Conservation (phyloP, 2,888 invertebrate genomes). For the Trichogramma evanescens region DNA sequence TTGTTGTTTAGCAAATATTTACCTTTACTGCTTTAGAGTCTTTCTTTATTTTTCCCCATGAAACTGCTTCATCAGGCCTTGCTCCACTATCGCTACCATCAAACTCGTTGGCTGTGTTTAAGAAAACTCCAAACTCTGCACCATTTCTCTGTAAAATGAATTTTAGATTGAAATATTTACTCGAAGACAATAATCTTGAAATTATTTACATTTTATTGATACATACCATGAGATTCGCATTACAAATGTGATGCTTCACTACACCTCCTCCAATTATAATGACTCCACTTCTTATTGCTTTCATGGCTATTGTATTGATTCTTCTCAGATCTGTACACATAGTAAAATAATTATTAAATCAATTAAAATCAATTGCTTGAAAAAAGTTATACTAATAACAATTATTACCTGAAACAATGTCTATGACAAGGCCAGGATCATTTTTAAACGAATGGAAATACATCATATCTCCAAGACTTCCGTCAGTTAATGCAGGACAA, state of each 20-base stretch:
- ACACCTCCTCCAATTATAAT: constrained; percentile 94
- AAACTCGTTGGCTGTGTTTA: constrained; percentile 93
- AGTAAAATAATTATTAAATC: neutral
- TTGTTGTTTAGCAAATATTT: constrained; percentile 2
- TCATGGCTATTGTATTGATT: constrained; percentile 89
- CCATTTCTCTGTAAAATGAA: constrained; percentile 70
- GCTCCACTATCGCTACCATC: constrained; percentile 98
- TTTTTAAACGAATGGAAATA: constrained; percentile 93
- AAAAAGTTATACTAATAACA: neutral
- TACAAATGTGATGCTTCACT: constrained; percentile 98
- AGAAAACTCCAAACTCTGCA: constrained; percentile 88
- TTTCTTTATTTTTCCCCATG: constrained; percentile 95
- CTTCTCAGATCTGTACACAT: constrained; percentile 65
- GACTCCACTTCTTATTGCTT: constrained; percentile 89
- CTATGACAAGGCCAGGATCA: constrained; percentile 79
- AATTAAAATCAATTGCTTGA: neutral
- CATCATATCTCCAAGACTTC: constrained; percentile 97
- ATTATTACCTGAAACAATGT: constrained; percentile 72
- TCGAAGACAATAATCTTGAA: neutral
- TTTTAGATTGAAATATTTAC: neutral
- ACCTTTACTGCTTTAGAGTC: constrained; percentile 86
- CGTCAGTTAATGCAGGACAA: constrained; percentile 93
- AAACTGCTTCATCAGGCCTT: constrained; percentile 94
- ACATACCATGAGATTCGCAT: constrained; percentile 93
- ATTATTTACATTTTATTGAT: neutral